Evolutionary conservation across 2,797 vertebrate genomes (phyloP).

Genomic region (Macroramphosus scolopax): DNA sequence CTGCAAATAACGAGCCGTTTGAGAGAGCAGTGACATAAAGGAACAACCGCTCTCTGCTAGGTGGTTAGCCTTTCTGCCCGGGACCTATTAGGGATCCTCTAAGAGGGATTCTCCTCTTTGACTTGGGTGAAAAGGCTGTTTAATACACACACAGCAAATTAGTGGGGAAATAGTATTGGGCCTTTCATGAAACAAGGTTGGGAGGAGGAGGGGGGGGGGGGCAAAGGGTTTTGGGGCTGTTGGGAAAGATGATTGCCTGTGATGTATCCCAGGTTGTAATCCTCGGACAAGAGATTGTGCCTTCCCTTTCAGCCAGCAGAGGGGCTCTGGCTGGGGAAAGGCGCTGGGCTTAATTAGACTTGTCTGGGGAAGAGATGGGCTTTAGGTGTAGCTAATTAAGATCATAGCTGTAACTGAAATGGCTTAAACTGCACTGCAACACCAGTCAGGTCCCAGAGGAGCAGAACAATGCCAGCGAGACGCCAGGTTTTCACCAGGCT

Average conservation of each 20-base stretch:
- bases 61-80: conserved; percentile 54
- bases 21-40: conserved; percentile 63
- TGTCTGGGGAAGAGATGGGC: conserved; percentile 76
- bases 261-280: conserved; percentile 83
- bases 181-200: conserved; percentile 62
- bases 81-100: conserved; percentile 74
- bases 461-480: conserved; percentile 57
- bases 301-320: conserved; percentile 69
- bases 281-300: conserved; percentile 77
- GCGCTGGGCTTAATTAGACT: conserved; percentile 81
- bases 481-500: conserved; percentile 49
- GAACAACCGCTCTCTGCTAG: conserved; percentile 59
- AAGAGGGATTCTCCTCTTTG: conserved; percentile 73
- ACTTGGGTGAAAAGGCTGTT: conserved; percentile 78
- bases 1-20: conserved; percentile 66
- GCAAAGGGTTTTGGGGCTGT: conserved; percentile 52
- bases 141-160: conserved; percentile 80
- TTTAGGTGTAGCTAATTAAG: conserved; percentile 85
- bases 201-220: conserved; percentile 31
- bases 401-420: conserved; percentile 81
- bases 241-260: conserved; percentile 77
- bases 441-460: conserved; percentile 72
- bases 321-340: conserved; percentile 73
- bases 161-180: conserved; percentile 72
- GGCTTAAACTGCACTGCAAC: conserved; percentile 78